phyloP scores from a whole-genome alignment of 2,797 vertebrate genomes.

The Anabacerthia variegaticeps region DNA sequence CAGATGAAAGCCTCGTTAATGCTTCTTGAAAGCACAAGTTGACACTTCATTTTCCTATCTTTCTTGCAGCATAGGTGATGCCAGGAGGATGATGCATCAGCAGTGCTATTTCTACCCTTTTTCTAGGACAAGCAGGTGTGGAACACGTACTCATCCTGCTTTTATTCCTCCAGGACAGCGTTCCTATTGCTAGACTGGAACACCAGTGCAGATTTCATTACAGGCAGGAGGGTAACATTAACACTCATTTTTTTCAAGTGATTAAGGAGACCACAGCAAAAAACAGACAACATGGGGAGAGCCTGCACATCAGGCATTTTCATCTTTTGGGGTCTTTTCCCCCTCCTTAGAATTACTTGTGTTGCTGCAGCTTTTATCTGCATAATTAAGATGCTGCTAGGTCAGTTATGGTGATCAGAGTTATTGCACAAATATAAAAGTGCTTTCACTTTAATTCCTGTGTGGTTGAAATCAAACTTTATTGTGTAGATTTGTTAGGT shows the following conservation, averaged over 20 bases:
- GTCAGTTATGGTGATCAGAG: not conserved
- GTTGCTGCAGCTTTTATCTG: not conserved
- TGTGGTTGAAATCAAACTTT: not conserved
- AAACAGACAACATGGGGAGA: not conserved
- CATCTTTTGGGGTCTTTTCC: not conserved
- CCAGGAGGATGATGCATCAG: slow-evolving; percentile 27
- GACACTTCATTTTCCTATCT: slow-evolving; percentile 32
- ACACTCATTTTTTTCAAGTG: not conserved
- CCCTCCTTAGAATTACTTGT: not conserved
- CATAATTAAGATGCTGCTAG: not conserved
- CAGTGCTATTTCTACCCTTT: slow-evolving; percentile 52
- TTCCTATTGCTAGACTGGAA: not conserved
- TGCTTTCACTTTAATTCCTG: not conserved
- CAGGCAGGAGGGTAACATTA: not conserved
- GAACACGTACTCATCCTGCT: not conserved
- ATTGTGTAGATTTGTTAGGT: not conserved
- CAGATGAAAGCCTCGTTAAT: slow-evolving; percentile 29
- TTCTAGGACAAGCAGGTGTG: slow-evolving; percentile 41
- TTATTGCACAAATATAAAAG: not conserved
- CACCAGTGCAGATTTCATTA: not conserved
- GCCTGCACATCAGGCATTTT: not conserved
- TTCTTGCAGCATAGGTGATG: slow-evolving; percentile 22
- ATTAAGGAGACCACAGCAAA: not conserved
- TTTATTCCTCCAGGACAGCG: not conserved
- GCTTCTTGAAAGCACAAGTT: slow-evolving; percentile 13